Evolutionary conservation across 2,113 vertebrate genomes (phyloP).

Genomic region (mouse (Mus musculus)): GRCm39 chr6:120753501-120754000

Average conservation of each 20-base stretch:
- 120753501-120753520: not conserved
- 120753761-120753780: not conserved
- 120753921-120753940: no score
- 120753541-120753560: not conserved
- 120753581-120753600: not conserved
- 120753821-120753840: not conserved
- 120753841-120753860: not conserved
- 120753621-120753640: not conserved
- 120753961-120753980: no score
- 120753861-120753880: no score
- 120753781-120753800: not conserved
- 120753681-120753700: not conserved
- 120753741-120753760: not conserved
- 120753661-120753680: not conserved
- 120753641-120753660: not conserved
- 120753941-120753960: no score
- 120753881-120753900: no score
- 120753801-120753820: not conserved
- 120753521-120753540: not conserved
- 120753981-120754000: no score
- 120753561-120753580: constrained; percentile 26
- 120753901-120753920: no score
- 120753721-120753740: not conserved
- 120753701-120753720: not conserved
- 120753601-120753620: not conserved